Base-by-base conservation (phyloP, 2,888 invertebrate genomes). In the Sipunculus nudus region DNA sequence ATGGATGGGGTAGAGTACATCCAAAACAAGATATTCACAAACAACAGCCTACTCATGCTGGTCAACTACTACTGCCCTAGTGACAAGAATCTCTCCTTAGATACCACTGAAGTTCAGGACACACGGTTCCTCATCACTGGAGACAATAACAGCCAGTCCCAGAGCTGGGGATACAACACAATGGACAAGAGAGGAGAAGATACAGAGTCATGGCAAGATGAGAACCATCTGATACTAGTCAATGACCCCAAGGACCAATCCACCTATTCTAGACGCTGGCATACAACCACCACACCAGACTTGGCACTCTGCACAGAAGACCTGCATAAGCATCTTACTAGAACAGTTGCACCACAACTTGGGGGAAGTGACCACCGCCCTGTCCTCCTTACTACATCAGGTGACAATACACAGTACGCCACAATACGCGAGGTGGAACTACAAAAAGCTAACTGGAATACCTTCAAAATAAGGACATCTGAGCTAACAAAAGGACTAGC, bases 141-240 rank as follows among this genome's bases (percentile, higher is more conserved):
- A 13, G 61, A 63, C 47, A 60, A 61, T 39, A 66, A 66, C 59
- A 63, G 61, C 48, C 63, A 61, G 10, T 66, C 59, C 4, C 57
- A 58, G 28, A 66, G 58, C 47, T 63, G 60, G 61, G 55, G 56
- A 55, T 63, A 59, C 45, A 46, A 50, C 40, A 52, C 54, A n/a
- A 53, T 63, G 16, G 62, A 63, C 50, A 56, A 43, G 40, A 52
- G 53, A 28, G 35, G 16, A 35, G 66, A 66, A 39, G 58, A 56
- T 16, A 53, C 59, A 19, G 60, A 66, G 10, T 47, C 49, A 28
- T 66, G 60, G 57, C 66, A 63, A 39, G 63, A 66, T 53, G 53
- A 63, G 10, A 49, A 57, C 28, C 54, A 57, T 3, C 56, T 62
- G n/a, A 56, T 49, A 3, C n/a, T n/a, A n/a, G n/a, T n/a, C 54